phyloP scores from a whole-genome alignment of 2,113 vertebrate species.

The Onychostoma macrolepis region DNA sequence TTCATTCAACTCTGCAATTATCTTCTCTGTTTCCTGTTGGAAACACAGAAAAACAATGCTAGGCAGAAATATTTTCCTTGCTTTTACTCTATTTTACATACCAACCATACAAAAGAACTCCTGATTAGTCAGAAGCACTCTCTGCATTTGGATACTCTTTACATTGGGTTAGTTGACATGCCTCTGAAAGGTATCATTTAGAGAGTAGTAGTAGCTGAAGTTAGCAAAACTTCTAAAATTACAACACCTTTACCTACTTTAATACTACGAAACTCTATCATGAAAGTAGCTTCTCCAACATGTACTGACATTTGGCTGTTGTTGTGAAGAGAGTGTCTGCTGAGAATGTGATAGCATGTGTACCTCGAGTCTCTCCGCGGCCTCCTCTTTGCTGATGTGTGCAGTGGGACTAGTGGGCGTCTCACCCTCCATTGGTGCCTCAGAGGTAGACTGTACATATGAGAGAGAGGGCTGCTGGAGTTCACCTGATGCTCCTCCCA shows the following conservation, averaged over 20 bases:
- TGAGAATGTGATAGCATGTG: background rate
- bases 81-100: background rate
- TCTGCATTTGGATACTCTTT: background rate
- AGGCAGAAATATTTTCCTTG: conserved; percentile 73
- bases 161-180: background rate
- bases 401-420: conserved; percentile 47
- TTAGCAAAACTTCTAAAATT: background rate
- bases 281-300: background rate
- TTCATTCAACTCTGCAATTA: conserved; percentile 94
- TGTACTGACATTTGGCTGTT: background rate
- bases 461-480: conserved; percentile 35
- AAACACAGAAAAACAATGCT: conserved; percentile 56
- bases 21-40: conserved; percentile 88
- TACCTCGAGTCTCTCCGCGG: conserved; percentile 84
- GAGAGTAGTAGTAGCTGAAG: background rate
- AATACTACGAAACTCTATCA: background rate
- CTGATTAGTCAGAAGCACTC: background rate
- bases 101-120: background rate
- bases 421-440: conserved; percentile 43
- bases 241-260: background rate
- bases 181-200: background rate
- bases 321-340: background rate
- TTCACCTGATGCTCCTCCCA: conserved; percentile 49
- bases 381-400: conserved; percentile 86
- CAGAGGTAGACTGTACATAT: conserved; percentile 52